Conservation (phyloP, 2,888 invertebrate genomes). For the Hedya salicella region DNA sequence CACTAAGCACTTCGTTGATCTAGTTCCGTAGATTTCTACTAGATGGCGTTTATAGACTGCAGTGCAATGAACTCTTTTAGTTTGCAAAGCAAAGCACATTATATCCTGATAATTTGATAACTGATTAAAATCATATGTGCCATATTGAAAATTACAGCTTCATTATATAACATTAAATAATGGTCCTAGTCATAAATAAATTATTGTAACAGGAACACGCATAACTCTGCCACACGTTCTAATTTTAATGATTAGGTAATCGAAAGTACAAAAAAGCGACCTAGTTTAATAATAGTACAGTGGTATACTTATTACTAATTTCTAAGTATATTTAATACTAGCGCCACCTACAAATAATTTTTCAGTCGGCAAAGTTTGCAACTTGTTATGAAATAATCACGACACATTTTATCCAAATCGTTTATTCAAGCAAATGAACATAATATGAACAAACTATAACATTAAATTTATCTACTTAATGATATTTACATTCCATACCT, state of each 20-base stretch:
- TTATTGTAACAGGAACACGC: too few relatives aligned
- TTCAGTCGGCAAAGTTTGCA: background rate
- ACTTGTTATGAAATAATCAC: constrained; percentile 50
- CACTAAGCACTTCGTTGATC: background rate
- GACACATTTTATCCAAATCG: constrained; percentile 81
- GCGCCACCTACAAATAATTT: constrained; percentile 29
- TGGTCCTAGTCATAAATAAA: too few relatives aligned
- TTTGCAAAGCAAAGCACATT: too few relatives aligned
- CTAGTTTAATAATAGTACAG: background rate
- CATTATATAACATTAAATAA: too few relatives aligned
- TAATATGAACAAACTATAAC: constrained; percentile 85
- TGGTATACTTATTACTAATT: background rate
- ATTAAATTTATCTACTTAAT: constrained; percentile 85
- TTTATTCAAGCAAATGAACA: constrained; percentile 85
- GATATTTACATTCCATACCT: constrained; percentile 83
- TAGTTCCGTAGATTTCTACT: background rate
- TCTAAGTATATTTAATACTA: too few relatives aligned
- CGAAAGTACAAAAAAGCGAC: background rate
- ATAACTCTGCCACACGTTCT: background rate
- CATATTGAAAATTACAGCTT: background rate
- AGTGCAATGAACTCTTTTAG: too few relatives aligned
- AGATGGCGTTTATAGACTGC: constrained; percentile 14
- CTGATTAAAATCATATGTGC: background rate
- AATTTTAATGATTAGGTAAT: constrained; percentile 23
- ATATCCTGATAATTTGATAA: too few relatives aligned